Base-by-base conservation (phyloP, 2,797 vertebrate genomes). In the Onychomys arenicola region DNA sequence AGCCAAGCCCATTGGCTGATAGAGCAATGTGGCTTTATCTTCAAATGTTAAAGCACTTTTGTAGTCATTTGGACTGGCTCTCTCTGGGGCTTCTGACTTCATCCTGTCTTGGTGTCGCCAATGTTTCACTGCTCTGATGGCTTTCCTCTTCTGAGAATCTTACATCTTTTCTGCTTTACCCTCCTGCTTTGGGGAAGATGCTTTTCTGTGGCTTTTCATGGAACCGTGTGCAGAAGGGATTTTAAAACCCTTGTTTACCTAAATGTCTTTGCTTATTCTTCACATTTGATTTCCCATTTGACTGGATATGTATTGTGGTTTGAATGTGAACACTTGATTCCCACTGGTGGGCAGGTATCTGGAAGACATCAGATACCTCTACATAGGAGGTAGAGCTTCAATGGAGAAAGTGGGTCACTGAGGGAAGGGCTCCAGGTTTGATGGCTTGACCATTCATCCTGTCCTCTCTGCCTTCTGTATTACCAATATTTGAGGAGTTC, bases 191-290 rank as follows among this genome's bases (percentile, higher is more conserved):
- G 81, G 13, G 34, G 16, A 96, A 89, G 61, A 59, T 43, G 4
- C 29, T 71, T n/a, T 93, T 93, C 57, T 89, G 55, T 78, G 82
- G 49, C n/a, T 80, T 87, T 57, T 90, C 73, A 34, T 78, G 73
- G 80, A 82, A 93, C 65, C 1, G 16, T 23, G 1, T 13, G 12
- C 23, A 69, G 23, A 27, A 67, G 87, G 91, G 71, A 40, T 86
- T 90, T 92, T 63, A 86, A 52, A 84, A 37, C 0, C 0, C 9
- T n/a, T 81, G 9, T 5, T 3, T 88, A 90, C 91, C 71, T 65
- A 29, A 95, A 67, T 46, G 86, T 55, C 16, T 77, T 86, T 86
- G 10, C 93, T 71, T 23, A 23, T 25, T 90, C n/a, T 96, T 96
- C 25, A 61, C 12, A 49, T 75, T 93, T 73, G 43, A 59, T 32